Evolutionary conservation across 2,797 vertebrate genomes (phyloP), one percentile per base, ranked within the genome.

Genomic region (Paratrypauchen microcephalus): DNA sequence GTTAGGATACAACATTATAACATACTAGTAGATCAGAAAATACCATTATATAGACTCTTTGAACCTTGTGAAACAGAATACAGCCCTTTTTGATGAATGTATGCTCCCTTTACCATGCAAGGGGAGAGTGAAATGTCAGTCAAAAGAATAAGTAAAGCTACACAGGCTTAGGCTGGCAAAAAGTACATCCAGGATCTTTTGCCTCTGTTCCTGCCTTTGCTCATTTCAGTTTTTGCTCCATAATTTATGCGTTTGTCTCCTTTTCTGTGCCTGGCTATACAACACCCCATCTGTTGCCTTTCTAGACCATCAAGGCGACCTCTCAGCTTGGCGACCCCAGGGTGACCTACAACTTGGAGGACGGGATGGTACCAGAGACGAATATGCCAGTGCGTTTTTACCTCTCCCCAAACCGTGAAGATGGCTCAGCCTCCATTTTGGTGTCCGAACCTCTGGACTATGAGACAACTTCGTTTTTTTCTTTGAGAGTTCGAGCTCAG

Each of bases 361-460:
- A 97, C 15, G 96, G 95, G 16, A 92, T 95, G 91, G 94, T 97
- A 28, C 95, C 94, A 0, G 95, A 96, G 87, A 95, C 94, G 82
- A 97, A 96, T 89, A 95, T 96, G 94, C 96, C 96, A 0, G 90
- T 96, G 32, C 93, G 91, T 60, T 97, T 97, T 91, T 97, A 96
- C 87, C 92, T 97, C 69, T 95, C 94, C 6, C 94, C 95, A 41
- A 97, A 97, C 89, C 94, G 95, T 4, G 94, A 94, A 2, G 94
- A 96, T 21, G 92, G 95, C 16, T 95, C 96, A 1, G 95, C 95
- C 0, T 97, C 95, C 73, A 92, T 97, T 52, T 91, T 97, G 63
- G 91, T 97, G 66, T 95, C 96, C 0, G 96, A 97, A 78, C 94
- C 95, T 0, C 84, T 97, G 78, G 96, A 97, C 79, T 97, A 94